Conservation (phyloP, 2,113 vertebrate genomes). For the Hippoglossus stenolepis region DNA sequence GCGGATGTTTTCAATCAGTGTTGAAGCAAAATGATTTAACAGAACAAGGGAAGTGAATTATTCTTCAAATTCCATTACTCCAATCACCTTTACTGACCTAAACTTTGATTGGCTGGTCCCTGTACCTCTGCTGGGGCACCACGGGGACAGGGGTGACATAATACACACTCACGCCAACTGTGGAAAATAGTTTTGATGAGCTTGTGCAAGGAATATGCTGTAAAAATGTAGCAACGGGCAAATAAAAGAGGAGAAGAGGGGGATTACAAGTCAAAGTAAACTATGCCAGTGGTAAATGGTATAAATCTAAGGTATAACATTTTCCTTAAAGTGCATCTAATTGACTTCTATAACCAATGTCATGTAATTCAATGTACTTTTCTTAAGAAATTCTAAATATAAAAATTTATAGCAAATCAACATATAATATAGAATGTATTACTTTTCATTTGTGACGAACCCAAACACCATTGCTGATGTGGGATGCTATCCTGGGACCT, state of each 20-base stretch:
- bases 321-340: no score
- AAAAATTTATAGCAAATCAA: background rate
- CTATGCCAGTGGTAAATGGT: no score
- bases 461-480: background rate
- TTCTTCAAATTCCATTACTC: background rate
- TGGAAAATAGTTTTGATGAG: no score
- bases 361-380: background rate
- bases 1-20: constrained; percentile 15
- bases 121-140: no score
- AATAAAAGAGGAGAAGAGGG: no score
- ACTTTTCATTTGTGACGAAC: background rate
- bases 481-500: background rate
- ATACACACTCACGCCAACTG: background rate
- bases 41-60: background rate
- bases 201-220: no score
- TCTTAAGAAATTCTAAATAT: background rate
- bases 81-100: constrained; percentile 7
- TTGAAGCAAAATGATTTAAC: background rate
- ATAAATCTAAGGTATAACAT: no score
- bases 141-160: background rate
- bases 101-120: background rate
- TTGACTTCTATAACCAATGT: no score
- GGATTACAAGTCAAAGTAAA: no score
- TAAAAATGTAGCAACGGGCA: no score
- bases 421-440: background rate